A percentile compares a stretch with the other conserved stretches of the same genome.
Conservation (phyloP, 2,113 vertebrate species). For the Phoenicopterus ruber region DNA sequence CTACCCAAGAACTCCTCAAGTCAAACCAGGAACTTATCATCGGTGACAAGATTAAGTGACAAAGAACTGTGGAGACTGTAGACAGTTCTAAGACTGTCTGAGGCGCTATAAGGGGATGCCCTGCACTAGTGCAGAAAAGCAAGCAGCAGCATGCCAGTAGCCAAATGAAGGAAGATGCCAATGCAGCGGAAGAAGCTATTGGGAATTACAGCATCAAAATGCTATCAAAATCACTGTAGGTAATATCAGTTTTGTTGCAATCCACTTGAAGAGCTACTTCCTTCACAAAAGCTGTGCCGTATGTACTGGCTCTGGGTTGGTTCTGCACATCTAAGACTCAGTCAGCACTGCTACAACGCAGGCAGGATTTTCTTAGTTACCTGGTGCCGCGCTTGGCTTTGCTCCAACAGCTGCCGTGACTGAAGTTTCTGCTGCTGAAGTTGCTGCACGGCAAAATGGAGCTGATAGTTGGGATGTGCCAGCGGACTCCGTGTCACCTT, state of each 20-base stretch:
- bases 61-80: not conserved
- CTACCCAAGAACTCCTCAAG: not conserved
- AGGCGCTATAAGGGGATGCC: not conserved
- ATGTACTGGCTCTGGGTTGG: not conserved
- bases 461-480: constrained; percentile 76
- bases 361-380: constrained; percentile 65
- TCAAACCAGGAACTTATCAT: not conserved
- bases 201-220: not conserved
- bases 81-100: not conserved
- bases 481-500: constrained; percentile 59
- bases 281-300: not conserved
- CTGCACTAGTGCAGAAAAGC: not conserved
- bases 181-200: not conserved
- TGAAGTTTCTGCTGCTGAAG: constrained; percentile 88
- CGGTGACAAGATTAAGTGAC: not conserved
- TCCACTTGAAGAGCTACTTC: not conserved
- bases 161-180: not conserved
- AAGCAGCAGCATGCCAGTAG: not conserved
- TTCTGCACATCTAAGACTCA: not conserved
- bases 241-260: not conserved
- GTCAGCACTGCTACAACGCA: not conserved
- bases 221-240: not conserved
- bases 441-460: constrained; percentile 87
- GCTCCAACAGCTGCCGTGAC: constrained; percentile 80
- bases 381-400: constrained; percentile 80